A percentile compares a stretch with the other conserved stretches of the same genome.
phyloP scores from a whole-genome alignment of 2,113 vertebrate species.

The Ibidorhyncha struthersii region DNA sequence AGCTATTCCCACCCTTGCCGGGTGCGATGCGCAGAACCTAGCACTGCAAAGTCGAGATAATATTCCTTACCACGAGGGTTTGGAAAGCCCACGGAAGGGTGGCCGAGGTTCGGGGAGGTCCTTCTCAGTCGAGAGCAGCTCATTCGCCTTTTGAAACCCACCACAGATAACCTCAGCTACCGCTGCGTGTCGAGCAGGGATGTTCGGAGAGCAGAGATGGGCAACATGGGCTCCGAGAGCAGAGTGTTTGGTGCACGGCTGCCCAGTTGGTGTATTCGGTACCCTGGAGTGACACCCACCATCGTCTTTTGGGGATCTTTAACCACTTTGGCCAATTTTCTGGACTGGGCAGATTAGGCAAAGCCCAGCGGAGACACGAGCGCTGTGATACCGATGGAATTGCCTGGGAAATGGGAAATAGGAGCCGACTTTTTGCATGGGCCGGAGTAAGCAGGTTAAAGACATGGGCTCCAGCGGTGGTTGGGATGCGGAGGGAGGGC shows the following conservation, averaged over 20 bases:
- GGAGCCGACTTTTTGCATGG: neutral
- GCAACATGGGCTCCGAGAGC: neutral
- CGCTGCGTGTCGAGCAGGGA: neutral
- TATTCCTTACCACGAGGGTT: neutral
- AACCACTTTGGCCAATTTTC: neutral
- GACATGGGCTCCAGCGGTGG: rapidly evolving
- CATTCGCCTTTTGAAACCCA: neutral
- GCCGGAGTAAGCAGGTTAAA: neutral
- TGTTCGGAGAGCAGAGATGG: neutral
- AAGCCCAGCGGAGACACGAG: neutral
- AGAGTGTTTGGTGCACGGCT: rapidly evolving
- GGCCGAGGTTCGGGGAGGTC: too few relatives aligned
- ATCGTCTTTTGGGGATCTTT: neutral
- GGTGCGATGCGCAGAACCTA: neutral
- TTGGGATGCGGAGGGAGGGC: neutral
- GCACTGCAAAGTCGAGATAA: rapidly evolving
- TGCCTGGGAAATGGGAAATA: neutral
- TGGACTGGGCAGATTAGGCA: neutral
- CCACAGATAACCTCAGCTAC: neutral
- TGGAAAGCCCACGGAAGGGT: neutral
- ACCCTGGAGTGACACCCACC: neutral
- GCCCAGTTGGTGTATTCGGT: neutral
- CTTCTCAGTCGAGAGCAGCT: neutral
- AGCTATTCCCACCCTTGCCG: neutral
- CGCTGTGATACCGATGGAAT: rapidly evolving